Percentiles rank a stretch among this genome's conserved stretches.
Conservation (phyloP, 2,888 invertebrate genomes). For the Euzophera pinguis region DNA sequence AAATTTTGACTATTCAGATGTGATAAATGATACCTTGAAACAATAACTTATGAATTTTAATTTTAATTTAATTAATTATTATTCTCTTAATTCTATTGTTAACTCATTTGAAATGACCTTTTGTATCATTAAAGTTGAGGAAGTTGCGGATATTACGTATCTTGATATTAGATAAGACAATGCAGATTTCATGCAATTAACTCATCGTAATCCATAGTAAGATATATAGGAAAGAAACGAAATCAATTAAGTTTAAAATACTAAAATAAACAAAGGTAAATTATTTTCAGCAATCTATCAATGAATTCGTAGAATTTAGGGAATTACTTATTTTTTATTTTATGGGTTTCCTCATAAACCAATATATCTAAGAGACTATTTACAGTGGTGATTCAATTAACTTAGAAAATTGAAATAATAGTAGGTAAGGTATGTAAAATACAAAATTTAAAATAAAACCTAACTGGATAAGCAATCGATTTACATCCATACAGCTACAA, state of each 20-base stretch:
- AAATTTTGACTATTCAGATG: neutral
- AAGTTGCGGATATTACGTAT: conserved; percentile 1
- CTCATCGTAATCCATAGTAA: neutral
- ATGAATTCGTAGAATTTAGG: neutral
- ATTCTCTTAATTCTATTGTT: neutral
- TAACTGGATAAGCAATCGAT: conserved; percentile 7
- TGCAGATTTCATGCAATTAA: neutral
- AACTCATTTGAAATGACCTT: neutral
- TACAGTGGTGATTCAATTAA: too few species aligned
- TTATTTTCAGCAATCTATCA: neutral
- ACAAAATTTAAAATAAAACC: neutral
- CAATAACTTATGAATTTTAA: neutral
- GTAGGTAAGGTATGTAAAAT: too few species aligned
- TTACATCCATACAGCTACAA: conserved; percentile 3
- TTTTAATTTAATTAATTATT: neutral
- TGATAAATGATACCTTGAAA: neutral
- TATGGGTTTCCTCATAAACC: too few species aligned
- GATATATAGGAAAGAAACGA: too few species aligned
- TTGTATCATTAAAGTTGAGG: neutral
- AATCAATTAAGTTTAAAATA: too few species aligned
- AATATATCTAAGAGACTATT: too few species aligned
- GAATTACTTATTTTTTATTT: too few species aligned
- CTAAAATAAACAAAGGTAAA: too few species aligned
- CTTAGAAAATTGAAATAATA: too few species aligned
- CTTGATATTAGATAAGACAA: conserved; percentile 5